Base-by-base conservation (phyloP, 2,113 vertebrate species). In the Nycticryphes semicollaris region DNA sequence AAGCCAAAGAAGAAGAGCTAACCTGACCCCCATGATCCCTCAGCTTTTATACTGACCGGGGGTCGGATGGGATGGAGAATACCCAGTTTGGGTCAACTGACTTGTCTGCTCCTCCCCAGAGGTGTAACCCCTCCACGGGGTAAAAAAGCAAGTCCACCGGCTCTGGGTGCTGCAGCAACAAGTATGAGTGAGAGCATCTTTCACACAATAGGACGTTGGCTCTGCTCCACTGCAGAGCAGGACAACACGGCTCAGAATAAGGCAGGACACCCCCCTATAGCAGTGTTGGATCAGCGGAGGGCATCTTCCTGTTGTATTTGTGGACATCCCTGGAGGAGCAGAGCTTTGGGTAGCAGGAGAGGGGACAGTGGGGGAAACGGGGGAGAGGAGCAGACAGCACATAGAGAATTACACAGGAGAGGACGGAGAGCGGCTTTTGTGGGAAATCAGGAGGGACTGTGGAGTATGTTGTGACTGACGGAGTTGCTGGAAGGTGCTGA, bases 391-490 rank as follows among this genome's bases (percentile, higher is more conserved):
- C 21, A 21, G 57, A 5, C 18, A 51, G 28, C 35, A 19, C 0
- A 0, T 14, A 31, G 45, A 72, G 50, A 12, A 24, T 54, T 47
- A 6, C 4, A 0, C 16, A 8, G 33, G 54, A 88, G 84, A 47
- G 68, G 19, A 27, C 24, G 37, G 30, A 64, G 54, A 48, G 39
- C 1, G 0, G 50, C 11, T 54, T 50, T 16, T 45, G 7, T 11
- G 70, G 80, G 70, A 54, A 70, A 67, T 20, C 10, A 5, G 75
- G 48, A 62, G 21, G 31, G 28, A 12, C 51, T 21, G 60, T 6
- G 56, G 51, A 59, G 77, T 69, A 66, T 92, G 92, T 89, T 94
- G 82, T 89, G 92, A 10, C 92, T 89, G 81, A 9, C 62, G 30
- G 47, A 81, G 76, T 60, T 89, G 66, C 67, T 50, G 67, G 24